A percentile compares a stretch with the other conserved stretches of the same genome.
Conservation (phyloP, 2,797 vertebrate species). For the Cephalopachus bancanus region DNA sequence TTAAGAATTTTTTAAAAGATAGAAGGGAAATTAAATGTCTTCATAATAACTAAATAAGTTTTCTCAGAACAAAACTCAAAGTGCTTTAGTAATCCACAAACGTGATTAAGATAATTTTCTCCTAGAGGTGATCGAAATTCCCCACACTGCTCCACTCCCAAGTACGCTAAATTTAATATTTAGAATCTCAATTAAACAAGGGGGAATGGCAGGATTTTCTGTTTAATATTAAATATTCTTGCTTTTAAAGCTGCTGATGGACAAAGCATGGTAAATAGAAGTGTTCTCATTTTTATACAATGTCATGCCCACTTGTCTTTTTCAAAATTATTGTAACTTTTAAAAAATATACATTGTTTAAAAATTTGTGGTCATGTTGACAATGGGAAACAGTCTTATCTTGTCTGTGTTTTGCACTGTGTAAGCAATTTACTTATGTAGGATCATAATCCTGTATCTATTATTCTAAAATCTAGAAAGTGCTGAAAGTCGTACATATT, state of each 20-base stretch:
- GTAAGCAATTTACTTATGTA: not conserved
- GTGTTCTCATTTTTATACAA: not conserved
- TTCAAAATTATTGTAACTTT: slow-evolving; percentile 11
- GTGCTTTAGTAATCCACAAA: not conserved
- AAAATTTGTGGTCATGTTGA: not conserved
- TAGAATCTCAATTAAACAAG: not conserved
- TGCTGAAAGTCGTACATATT: not conserved
- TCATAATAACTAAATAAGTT: slow-evolving; percentile 10
- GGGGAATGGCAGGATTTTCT: not conserved
- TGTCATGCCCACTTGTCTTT: not conserved
- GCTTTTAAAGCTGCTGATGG: not conserved
- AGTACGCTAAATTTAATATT: slow-evolving; percentile 48
- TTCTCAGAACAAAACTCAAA: slow-evolving; percentile 6
- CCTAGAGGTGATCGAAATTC: not conserved
- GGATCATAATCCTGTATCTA: not conserved
- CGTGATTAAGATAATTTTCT: not conserved
- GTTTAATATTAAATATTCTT: not conserved
- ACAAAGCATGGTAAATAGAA: not conserved
- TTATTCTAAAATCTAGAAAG: not conserved
- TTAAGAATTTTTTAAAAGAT: not conserved
- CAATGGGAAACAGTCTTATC: not conserved
- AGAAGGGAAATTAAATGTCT: slow-evolving; percentile 12
- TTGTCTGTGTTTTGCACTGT: not conserved
- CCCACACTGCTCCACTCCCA: not conserved
- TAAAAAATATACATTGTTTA: not conserved